A percentile compares a stretch with the other conserved stretches of the same genome.
phyloP scores from a whole-genome alignment of 2,888 invertebrate genomes.

The Conomelus anceps region DNA sequence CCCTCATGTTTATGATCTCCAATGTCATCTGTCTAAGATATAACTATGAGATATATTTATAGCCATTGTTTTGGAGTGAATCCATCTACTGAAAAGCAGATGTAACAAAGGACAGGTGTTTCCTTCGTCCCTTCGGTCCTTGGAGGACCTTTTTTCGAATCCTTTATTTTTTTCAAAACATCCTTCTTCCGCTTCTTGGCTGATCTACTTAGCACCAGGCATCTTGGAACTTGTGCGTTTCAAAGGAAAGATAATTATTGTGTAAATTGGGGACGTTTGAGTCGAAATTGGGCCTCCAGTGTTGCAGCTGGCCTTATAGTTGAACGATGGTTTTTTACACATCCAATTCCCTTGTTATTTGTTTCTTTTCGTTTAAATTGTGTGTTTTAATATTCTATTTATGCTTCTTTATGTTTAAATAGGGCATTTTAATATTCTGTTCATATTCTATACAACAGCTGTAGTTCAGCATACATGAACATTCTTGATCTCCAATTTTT shows the following conservation, averaged over 20 bases:
- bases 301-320: background rate
- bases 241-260: background rate
- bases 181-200: background rate
- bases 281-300: background rate
- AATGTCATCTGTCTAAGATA: background rate
- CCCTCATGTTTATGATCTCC: background rate
- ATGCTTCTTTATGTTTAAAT: too few species aligned
- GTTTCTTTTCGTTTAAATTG: too few species aligned
- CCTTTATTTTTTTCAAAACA: background rate
- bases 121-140: background rate
- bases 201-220: background rate
- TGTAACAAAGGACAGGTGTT: background rate
- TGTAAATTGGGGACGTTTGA: background rate
- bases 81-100: background rate
- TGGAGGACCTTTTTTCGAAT: background rate
- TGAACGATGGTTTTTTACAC: background rate
- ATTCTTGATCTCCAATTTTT: too few species aligned
- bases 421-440: too few species aligned
- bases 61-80: background rate
- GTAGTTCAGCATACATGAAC: too few species aligned
- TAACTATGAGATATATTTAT: too few species aligned
- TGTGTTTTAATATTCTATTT: too few species aligned
- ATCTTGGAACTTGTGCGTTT: background rate
- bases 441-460: too few species aligned
- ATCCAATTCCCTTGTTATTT: too few species aligned